phyloP scores from a whole-genome alignment of 2,797 vertebrate species.

The Leucoraja ocellata region DNA sequence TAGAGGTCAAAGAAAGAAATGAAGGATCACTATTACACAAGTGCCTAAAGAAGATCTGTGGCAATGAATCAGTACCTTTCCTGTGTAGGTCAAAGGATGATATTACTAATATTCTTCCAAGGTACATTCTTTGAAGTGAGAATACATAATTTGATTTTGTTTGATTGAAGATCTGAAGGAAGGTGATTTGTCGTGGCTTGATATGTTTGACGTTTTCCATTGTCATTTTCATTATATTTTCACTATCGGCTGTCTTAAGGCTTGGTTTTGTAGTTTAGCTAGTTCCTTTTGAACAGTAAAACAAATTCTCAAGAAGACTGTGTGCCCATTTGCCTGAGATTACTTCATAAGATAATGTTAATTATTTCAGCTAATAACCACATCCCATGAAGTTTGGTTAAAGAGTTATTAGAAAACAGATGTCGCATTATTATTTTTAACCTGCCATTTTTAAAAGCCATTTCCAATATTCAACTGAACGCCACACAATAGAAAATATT shows the following conservation, averaged over 20 bases:
- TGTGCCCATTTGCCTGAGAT: not conserved
- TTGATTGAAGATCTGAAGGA: constrained; percentile 34
- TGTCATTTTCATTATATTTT: constrained; percentile 27
- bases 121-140: constrained; percentile 14
- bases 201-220: constrained; percentile 32
- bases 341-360: not conserved
- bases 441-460: too few species aligned
- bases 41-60: constrained; percentile 14
- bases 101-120: constrained; percentile 22
- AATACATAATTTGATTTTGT: constrained; percentile 30
- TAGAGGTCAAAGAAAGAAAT: constrained; percentile 8
- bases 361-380: constrained; percentile 7
- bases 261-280: constrained; percentile 17
- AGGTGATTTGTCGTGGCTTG: constrained; percentile 16
- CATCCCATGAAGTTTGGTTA: not conserved
- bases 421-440: constrained; percentile 11
- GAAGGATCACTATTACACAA: not conserved
- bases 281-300: not conserved
- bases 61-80: constrained; percentile 22
- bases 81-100: constrained; percentile 32
- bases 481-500: not conserved
- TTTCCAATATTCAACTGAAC: not conserved
- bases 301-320: not conserved
- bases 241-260: not conserved
- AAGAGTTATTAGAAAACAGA: not conserved